Conservation (phyloP, 2,113 vertebrate species). For the Microtus montanus region DNA sequence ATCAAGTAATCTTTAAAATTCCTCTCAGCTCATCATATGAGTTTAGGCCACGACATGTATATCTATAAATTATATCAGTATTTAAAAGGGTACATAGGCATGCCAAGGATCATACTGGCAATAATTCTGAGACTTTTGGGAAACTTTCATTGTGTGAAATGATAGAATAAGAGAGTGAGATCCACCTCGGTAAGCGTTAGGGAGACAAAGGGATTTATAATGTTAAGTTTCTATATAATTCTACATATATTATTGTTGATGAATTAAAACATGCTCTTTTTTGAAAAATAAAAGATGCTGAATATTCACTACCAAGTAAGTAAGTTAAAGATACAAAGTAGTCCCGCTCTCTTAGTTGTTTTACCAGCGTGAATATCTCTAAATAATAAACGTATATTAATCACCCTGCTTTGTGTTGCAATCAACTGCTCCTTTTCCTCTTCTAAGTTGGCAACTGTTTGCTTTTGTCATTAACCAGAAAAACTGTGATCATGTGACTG, state of each 20-base stretch:
- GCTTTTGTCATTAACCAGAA: neutral
- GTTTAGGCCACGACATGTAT: neutral
- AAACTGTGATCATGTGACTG: neutral
- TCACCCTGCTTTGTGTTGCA: neutral
- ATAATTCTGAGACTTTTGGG: neutral
- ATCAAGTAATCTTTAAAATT: neutral
- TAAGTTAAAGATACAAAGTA: neutral
- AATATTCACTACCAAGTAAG: neutral
- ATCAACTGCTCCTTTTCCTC: neutral
- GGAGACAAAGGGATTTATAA: constrained; percentile 28
- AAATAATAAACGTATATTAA: neutral
- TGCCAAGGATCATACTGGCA: neutral
- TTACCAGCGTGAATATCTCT: neutral
- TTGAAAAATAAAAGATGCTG: neutral
- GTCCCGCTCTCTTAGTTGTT: neutral
- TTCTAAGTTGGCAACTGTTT: neutral
- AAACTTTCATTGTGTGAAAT: neutral
- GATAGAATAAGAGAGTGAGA: neutral
- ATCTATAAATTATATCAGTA: neutral
- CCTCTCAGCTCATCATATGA: neutral
- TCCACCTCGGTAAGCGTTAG: neutral
- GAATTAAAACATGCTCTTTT: neutral
- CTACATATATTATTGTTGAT: neutral
- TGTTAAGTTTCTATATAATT: neutral
- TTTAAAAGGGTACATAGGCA: neutral